Conservation (phyloP, 37 sponge, comb jelly and placozoan genomes). For the Trichoplax adhaerens region DNA sequence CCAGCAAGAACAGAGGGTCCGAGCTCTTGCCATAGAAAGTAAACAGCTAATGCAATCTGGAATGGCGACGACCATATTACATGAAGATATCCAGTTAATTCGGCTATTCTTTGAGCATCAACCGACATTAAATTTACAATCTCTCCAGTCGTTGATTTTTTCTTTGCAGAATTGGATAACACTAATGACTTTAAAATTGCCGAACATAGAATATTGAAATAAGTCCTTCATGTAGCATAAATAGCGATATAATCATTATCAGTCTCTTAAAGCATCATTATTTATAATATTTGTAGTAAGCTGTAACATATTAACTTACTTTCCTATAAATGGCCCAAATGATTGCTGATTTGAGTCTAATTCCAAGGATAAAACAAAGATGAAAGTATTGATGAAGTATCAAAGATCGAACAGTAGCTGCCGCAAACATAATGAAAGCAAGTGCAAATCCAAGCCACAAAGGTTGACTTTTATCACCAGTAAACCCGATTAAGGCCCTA, state of each 20-base stretch:
- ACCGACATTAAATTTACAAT: too few species aligned
- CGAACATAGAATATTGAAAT: too few species aligned
- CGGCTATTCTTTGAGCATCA: too few species aligned
- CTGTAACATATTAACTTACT: constrained; percentile 9
- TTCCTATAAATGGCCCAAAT: constrained; percentile 55
- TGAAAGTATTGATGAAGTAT: constrained; percentile 73
- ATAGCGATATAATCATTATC: too few species aligned
- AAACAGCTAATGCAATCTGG: constrained; percentile 61
- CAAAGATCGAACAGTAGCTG: constrained; percentile 49
- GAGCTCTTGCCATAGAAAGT: constrained; percentile 39
- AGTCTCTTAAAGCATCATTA: too few species aligned
- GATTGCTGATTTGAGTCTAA: constrained; percentile 47
- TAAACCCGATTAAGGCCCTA: constrained; percentile 45
- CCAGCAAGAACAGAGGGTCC: constrained; percentile 80
- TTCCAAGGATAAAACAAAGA: constrained; percentile 37
- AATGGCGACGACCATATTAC: constrained; percentile 75
- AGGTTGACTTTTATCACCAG: constrained; percentile 15
- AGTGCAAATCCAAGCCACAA: constrained; percentile 64
- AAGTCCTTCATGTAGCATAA: too few species aligned
- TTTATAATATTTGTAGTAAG: too few species aligned
- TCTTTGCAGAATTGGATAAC: constrained; percentile 53
- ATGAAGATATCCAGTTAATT: constrained; percentile 50
- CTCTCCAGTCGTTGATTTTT: background rate
- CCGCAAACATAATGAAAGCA: constrained; percentile 44
- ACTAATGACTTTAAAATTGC: constrained; percentile 33